These are phyloP conservation scores for Noturus placidus DNA, from an alignment of 2,113 vertebrate genomes.

Conservation along the genomic window DNA sequence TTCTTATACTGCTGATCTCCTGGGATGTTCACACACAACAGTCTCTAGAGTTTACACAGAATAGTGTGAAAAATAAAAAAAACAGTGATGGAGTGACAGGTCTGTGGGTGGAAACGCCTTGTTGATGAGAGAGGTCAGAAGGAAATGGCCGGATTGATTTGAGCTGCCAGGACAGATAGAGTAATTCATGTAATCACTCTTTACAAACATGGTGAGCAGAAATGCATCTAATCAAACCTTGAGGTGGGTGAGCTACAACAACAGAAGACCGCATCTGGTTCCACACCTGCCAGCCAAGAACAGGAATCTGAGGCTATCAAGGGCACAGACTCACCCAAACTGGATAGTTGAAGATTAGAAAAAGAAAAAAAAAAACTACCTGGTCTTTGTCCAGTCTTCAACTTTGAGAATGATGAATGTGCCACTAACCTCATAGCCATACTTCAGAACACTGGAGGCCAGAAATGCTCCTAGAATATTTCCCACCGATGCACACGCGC, in stretches of 20 bases:
- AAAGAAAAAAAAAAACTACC: background rate
- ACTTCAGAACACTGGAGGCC: conserved; percentile 89
- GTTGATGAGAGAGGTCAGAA: background rate
- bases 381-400: too few relatives aligned
- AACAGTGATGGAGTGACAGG: too few relatives aligned
- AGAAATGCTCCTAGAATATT: conserved; percentile 95
- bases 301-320: background rate
- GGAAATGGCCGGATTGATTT: background rate
- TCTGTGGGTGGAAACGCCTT: too few relatives aligned
- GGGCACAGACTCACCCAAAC: background rate
- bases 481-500: conserved; percentile 93
- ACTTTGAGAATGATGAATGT: background rate
- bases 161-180: background rate
- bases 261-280: too few relatives aligned
- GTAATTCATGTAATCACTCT: background rate
- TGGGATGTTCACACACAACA: too few relatives aligned
- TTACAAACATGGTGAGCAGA: too few relatives aligned
- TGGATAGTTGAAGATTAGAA: background rate
- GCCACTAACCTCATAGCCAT: conserved; percentile 89
- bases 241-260: too few relatives aligned
- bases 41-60: too few relatives aligned
- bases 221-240: too few relatives aligned
- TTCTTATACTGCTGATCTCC: too few relatives aligned
- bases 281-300: too few relatives aligned
- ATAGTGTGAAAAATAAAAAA: too few relatives aligned